These are phyloP conservation scores for Epistrophella euchroma DNA, from an alignment of 2,888 invertebrate genomes.

Conservation along the genomic window DNA sequence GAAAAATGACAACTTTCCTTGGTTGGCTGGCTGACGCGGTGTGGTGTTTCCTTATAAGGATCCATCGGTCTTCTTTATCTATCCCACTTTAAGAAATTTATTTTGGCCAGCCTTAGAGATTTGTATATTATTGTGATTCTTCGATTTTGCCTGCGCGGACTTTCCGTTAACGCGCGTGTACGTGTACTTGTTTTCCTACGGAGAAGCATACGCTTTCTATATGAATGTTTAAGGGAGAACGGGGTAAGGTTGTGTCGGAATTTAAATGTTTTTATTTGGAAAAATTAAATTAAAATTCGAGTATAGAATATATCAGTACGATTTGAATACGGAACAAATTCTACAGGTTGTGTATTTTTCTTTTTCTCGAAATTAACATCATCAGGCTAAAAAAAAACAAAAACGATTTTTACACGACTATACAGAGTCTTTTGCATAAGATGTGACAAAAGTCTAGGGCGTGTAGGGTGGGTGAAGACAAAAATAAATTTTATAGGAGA, in stretches of 20 bases:
- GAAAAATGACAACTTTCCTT: conserved; percentile 41
- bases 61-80: conserved; percentile 27
- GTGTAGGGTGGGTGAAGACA: too few relatives aligned
- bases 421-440: too few relatives aligned
- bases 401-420: too few relatives aligned
- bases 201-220: conserved; percentile 49
- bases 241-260: neutral
- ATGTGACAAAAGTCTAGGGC: too few relatives aligned
- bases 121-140: conserved; percentile 27
- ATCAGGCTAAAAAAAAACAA: too few relatives aligned
- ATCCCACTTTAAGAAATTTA: conserved; percentile 12
- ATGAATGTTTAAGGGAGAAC: neutral
- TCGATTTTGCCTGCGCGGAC: conserved; percentile 58
- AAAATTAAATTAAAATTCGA: too few relatives aligned
- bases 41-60: conserved; percentile 63
- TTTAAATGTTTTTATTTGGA: neutral
- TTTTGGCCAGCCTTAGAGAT: conserved; percentile 47
- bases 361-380: too few relatives aligned
- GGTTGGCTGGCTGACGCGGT: too few relatives aligned
- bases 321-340: too few relatives aligned
- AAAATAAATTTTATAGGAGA: too few relatives aligned
- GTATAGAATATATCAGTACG: too few relatives aligned
- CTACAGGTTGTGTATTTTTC: too few relatives aligned
- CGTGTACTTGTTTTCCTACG: conserved; percentile 39
- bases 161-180: conserved; percentile 54